phyloP scores from a whole-genome alignment of 2,888 invertebrate species.

The Dione vanillae region DNA sequence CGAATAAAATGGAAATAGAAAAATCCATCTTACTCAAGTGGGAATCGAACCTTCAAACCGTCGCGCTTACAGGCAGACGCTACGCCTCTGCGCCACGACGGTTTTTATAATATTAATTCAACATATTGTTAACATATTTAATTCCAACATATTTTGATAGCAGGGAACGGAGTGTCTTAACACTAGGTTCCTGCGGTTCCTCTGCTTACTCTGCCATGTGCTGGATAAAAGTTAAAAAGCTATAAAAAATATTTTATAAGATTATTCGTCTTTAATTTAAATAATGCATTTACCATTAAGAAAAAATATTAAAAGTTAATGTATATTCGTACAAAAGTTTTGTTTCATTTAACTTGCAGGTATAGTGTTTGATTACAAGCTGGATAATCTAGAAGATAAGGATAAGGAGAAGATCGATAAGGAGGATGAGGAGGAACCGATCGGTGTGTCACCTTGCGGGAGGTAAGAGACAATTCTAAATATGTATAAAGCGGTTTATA shows the following conservation, averaged over 20 bases:
- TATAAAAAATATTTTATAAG: not conserved
- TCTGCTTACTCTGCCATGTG: not conserved
- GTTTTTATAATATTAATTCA: too few species aligned
- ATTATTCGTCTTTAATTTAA: not conserved
- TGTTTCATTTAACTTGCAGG: constrained; percentile 51
- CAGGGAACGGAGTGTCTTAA: too few species aligned
- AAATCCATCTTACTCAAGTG: too few species aligned
- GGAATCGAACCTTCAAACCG: too few species aligned
- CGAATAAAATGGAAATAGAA: too few species aligned
- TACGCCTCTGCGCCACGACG: too few species aligned
- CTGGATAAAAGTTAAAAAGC: not conserved
- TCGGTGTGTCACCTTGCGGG: constrained; percentile 96
- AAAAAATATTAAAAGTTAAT: not conserved
- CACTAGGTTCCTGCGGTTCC: too few species aligned
- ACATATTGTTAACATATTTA: too few species aligned
- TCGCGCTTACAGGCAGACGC: too few species aligned
- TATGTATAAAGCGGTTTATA: too few species aligned
- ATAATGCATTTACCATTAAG: not conserved
- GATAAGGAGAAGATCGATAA: constrained; percentile 85
- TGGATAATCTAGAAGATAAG: constrained; percentile 78
- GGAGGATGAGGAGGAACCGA: constrained; percentile 94
- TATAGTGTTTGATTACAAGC: constrained; percentile 72
- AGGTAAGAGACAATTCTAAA: too few species aligned
- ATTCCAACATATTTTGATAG: too few species aligned
- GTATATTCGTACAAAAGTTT: not conserved